Evolutionary conservation across 2,113 vertebrate species (phyloP), one percentile per base, ranked within the genome.

Genomic region (Engystomops pustulosus): DNA sequence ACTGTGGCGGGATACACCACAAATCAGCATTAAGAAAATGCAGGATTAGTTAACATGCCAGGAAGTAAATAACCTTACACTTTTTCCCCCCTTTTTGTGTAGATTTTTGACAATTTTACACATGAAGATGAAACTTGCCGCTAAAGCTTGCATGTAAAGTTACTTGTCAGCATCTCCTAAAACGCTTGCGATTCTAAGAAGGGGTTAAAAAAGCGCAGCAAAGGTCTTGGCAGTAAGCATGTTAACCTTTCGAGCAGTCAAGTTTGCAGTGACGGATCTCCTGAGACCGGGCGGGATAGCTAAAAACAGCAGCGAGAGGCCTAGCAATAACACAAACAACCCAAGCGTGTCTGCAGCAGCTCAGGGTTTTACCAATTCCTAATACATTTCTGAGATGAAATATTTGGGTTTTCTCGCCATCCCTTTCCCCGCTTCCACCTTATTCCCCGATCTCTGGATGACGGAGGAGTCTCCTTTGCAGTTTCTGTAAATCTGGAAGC

Each of bases 251-350:
- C 20, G 38, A 58, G 74, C 51, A 77, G 49, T 38, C 32, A 38
- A 55, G 32, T 55, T 77, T 77, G 32, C 30, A 58, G 49, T 38
- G 49, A 38, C 1, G 11, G 51, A 58, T 78, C 75, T 78, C 75
- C 32, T 17, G 75, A 78, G 75, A 77, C 74, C 6, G 74, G 51
- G 75, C 34, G 51, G 75, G 51, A 78, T 12, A 23, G 75, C 36
- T 58, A 60, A 41, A 44, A 78, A 78, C 75, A 78, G 75, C 51
- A 60, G 75, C 75, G n/a, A 20, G n/a, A 60, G 53, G 75, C 75
- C 75, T 14, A 58, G 51, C 30, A 58, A 36, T n/a, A 38, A 78
- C 51, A 58, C 34, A 55, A 77, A 36, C 30, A 34, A 34, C 11
- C 17, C 32, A 8, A 18, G 4, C 27, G 12, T 14, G 69, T 25